These are phyloP conservation scores for Octodon degus DNA, from an alignment of 2,113 vertebrate species.

Conservation along the genomic window DNA sequence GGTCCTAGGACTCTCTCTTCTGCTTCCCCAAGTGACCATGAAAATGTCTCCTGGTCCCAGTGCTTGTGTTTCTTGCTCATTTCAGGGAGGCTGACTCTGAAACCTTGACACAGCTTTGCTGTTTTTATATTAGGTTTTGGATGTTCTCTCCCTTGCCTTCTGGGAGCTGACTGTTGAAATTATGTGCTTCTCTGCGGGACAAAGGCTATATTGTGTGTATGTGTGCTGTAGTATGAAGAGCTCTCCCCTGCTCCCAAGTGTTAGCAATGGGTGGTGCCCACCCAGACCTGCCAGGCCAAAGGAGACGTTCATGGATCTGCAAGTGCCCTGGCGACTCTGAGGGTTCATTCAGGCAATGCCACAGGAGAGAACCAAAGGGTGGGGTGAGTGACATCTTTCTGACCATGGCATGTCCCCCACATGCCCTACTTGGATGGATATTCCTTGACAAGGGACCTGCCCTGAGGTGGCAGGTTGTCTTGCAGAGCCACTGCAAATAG, in stretches of 20 bases:
- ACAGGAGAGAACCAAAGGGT: neutral
- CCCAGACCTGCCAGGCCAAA: conserved; percentile 34
- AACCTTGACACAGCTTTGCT: neutral
- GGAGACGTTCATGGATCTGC: conserved; percentile 53
- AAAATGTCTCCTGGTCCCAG: neutral
- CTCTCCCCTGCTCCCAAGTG: conserved; percentile 28
- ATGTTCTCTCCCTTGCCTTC: conserved; percentile 78
- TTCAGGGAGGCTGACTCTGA: neutral
- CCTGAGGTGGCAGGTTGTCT: neutral
- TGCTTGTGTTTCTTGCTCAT: neutral
- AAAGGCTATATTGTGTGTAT: conserved; percentile 81
- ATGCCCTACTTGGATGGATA: neutral
- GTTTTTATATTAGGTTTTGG: conserved; percentile 80
- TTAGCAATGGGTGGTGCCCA: conserved; percentile 66
- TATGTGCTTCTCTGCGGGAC: conserved; percentile 81
- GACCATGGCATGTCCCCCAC: neutral
- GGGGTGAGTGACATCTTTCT: neutral
- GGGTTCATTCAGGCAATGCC: neutral
- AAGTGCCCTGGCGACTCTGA: neutral
- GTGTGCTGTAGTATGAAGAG: conserved; percentile 63
- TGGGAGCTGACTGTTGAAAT: conserved; percentile 78
- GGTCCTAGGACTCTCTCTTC: neutral
- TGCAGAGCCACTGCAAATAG: neutral
- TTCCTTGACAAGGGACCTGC: neutral
- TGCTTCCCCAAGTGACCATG: neutral